phyloP scores from a whole-genome alignment of 1,140 invertebrate species.

The Aphelinus certus region DNA sequence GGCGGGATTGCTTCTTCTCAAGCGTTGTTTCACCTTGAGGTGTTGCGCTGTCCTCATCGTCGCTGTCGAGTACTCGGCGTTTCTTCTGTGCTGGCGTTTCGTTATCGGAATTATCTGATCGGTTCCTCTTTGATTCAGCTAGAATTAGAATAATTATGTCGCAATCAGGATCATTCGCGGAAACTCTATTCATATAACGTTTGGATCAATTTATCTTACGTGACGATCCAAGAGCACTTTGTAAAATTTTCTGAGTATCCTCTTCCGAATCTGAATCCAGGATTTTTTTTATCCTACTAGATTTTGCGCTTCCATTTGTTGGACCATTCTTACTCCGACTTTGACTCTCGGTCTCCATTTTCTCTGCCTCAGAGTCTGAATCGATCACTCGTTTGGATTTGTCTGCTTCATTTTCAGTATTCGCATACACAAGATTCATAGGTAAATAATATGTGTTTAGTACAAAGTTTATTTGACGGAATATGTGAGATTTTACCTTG shows the following conservation, averaged over 20 bases:
- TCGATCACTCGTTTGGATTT: constrained; percentile 22
- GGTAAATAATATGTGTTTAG: background rate
- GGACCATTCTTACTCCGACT: background rate
- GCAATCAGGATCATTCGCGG: background rate
- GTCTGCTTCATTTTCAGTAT: background rate
- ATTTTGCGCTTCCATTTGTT: constrained; percentile 36
- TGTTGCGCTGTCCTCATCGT: constrained; percentile 50
- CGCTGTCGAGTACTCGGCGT: constrained; percentile 57
- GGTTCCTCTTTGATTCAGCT: constrained; percentile 49
- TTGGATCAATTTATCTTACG: background rate
- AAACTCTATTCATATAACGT: no score
- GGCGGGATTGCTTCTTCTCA: constrained; percentile 43
- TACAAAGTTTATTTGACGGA: background rate
- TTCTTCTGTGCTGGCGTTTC: constrained; percentile 52
- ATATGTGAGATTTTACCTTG: background rate
- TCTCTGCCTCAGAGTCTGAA: constrained; percentile 37
- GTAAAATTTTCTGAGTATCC: constrained; percentile 30
- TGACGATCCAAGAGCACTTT: constrained; percentile 11
- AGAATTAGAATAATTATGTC: constrained; percentile 27
- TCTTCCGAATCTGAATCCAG: constrained; percentile 46
- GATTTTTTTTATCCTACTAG: constrained; percentile 40
- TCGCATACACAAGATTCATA: background rate
- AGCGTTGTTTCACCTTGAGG: constrained; percentile 23
- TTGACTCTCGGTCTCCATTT: constrained; percentile 15
- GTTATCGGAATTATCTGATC: constrained; percentile 48